Evolutionary conservation across 2,113 vertebrate genomes (phyloP), one percentile per base, ranked within the genome.

Genomic region (Elephas maximus): DNA sequence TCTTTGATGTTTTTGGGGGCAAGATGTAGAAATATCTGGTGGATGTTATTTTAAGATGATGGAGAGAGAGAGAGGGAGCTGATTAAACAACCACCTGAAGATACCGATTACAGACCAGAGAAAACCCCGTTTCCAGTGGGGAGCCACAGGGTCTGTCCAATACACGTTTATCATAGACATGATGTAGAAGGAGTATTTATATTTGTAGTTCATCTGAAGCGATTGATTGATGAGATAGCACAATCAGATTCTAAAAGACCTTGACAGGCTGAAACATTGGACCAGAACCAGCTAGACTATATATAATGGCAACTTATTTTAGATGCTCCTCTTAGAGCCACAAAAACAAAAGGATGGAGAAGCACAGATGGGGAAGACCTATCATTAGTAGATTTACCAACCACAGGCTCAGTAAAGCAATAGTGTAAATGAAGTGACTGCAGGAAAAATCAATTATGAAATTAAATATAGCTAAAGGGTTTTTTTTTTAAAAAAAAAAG

Each of bases 201-300:
- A 71, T 77, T 53, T 44, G 8, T 57, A 33, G 62, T 9, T 45
- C 17, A 41, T n/a, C 77, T 45, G 6, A 48, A 44, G 81, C 28
- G 33, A 15, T 57, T 85, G 84, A 33, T 48, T 41, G 10, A 63
- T 63, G 41, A 37, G 62, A 33, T 71, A 76, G 82, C 1, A 44
- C 44, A 69, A 85, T 73, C 63, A 77, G 20, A 91, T 84, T 79
- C 85, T 57, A 53, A 84, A 91, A 62, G 82, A 81, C 37, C 45
- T 77, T 71, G 20, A 76, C 30, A 90, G 65, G 48, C 33, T 80
- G 45, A 89, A 97, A 81, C 65, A 14, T 23, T 6, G 44, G 24
- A 48, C 20, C 26, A 45, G 62, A 57, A 48, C 57, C 18, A 44
- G 37, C 44, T 62, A n/a, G 53, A 44, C 83, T 41, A 57, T 63